Evolutionary conservation across 2,888 invertebrate genomes (phyloP).

Genomic region (Perizoma flavofasciatum): DNA sequence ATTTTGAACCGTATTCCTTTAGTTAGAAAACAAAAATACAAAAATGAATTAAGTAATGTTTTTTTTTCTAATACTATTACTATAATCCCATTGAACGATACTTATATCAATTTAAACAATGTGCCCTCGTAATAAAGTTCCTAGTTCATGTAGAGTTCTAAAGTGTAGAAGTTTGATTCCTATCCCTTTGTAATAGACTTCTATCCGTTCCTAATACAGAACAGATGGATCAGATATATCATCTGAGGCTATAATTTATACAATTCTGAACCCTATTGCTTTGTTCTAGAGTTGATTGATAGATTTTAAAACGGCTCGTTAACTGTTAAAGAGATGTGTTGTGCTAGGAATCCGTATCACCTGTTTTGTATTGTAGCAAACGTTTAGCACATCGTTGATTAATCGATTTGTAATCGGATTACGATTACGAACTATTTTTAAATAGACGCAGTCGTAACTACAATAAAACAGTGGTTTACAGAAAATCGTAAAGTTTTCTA

Average conservation of each 20-base stretch:
- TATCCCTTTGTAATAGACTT: too few species aligned
- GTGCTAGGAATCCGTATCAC: conserved; percentile 51
- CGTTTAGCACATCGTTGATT: conserved; percentile 42
- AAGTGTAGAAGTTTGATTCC: too few species aligned
- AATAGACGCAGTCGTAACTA: conserved; percentile 20
- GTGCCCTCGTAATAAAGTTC: conserved; percentile 15
- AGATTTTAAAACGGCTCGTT: conserved; percentile 24
- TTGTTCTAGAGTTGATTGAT: conserved; percentile 16
- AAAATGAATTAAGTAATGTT: too few species aligned
- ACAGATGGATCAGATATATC: too few species aligned
- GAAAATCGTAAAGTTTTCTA: conserved; percentile 19
- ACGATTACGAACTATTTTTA: conserved; percentile 14
- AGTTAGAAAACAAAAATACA: too few species aligned
- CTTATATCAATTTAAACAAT: too few species aligned
- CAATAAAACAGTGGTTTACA: conserved; percentile 17
- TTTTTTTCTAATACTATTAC: too few species aligned
- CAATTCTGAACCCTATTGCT: conserved; percentile 16
- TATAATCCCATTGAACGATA: too few species aligned
- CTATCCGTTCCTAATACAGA: too few species aligned
- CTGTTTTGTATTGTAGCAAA: conserved; percentile 51
- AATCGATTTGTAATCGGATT: conserved; percentile 26
- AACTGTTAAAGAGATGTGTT: conserved; percentile 42
- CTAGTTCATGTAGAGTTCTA: background rate
- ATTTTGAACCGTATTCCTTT: conserved; percentile 23
- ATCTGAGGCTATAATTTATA: background rate